Conservation (phyloP, 1,140 invertebrate species). For the Trichomalopsis sarcophagae region DNA sequence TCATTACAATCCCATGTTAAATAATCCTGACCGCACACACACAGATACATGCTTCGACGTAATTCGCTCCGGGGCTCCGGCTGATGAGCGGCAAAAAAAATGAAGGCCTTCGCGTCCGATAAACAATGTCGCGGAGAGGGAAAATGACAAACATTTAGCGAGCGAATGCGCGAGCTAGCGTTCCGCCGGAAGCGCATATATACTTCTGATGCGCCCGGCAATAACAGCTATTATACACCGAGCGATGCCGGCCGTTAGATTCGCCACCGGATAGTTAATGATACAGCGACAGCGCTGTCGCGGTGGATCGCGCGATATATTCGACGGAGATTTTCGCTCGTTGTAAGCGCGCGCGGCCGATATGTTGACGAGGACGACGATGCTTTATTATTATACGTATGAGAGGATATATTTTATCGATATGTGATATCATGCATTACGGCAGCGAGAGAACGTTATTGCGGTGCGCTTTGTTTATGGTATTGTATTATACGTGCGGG, state of each 20-base stretch:
- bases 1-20: slow-evolving; percentile 27
- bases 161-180: background rate
- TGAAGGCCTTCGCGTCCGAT: background rate
- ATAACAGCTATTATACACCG: slow-evolving; percentile 45
- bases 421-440: too few relatives aligned
- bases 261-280: slow-evolving; percentile 43
- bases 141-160: slow-evolving; percentile 52
- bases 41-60: background rate
- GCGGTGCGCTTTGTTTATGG: too few relatives aligned
- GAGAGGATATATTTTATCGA: too few relatives aligned
- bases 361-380: background rate
- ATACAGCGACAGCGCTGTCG: background rate
- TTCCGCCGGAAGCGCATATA: slow-evolving; percentile 39
- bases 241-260: slow-evolving; percentile 43
- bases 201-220: background rate
- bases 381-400: background rate
- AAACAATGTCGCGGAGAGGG: slow-evolving; percentile 37
- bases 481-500: too few relatives aligned
- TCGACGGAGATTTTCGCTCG: slow-evolving; percentile 7
- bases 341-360: background rate
- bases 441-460: too few relatives aligned
- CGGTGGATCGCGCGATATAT: background rate
- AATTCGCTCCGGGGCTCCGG: background rate
- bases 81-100: background rate
- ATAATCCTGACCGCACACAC: slow-evolving; percentile 26